These are phyloP conservation scores for Scaptomyza parva DNA, from an alignment of 2,888 invertebrate genomes.

Conservation along the genomic window DNA sequence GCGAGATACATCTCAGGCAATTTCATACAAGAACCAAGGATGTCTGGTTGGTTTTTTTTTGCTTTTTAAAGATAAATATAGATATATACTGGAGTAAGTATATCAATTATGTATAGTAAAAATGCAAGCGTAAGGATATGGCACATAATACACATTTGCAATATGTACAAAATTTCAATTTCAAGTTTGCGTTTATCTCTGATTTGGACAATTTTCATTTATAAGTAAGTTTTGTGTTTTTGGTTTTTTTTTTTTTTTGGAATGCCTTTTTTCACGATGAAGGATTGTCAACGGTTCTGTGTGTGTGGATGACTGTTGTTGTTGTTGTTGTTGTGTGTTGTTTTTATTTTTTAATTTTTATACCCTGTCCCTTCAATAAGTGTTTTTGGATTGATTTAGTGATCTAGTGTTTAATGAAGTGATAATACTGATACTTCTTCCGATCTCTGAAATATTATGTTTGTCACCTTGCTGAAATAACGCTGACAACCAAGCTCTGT, in stretches of 20 bases:
- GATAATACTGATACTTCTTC: conserved; percentile 48
- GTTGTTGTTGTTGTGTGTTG: conserved; percentile 23
- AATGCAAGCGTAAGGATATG: conserved; percentile 78
- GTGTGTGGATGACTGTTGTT: conserved; percentile 49
- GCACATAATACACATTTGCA: conserved; percentile 71
- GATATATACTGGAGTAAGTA: conserved; percentile 10
- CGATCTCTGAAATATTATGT: neutral
- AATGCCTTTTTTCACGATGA: conserved; percentile 35
- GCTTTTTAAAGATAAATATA: conserved; percentile 6
- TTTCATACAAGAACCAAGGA: conserved; percentile 12
- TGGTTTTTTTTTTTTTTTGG: conserved; percentile 15
- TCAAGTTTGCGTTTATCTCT: neutral
- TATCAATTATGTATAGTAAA: conserved; percentile 54
- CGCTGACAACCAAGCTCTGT: conserved; percentile 46
- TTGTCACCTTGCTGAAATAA: conserved; percentile 1
- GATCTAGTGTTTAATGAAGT: conserved; percentile 30
- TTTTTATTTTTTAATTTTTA: conserved; percentile 26
- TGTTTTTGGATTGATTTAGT: conserved; percentile 24
- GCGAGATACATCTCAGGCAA: conserved; percentile 5
- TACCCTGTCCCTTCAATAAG: conserved; percentile 52
- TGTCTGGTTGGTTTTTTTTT: neutral
- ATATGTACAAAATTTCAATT: conserved; percentile 45
- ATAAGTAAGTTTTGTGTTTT: conserved; percentile 6
- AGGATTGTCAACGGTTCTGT: conserved; percentile 69
- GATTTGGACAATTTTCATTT: conserved; percentile 42